Percentiles rank a stretch among this genome's conserved stretches.
Conservation (phyloP, 2,113 vertebrate genomes). For the Phalacrocorax aristotelis region DNA sequence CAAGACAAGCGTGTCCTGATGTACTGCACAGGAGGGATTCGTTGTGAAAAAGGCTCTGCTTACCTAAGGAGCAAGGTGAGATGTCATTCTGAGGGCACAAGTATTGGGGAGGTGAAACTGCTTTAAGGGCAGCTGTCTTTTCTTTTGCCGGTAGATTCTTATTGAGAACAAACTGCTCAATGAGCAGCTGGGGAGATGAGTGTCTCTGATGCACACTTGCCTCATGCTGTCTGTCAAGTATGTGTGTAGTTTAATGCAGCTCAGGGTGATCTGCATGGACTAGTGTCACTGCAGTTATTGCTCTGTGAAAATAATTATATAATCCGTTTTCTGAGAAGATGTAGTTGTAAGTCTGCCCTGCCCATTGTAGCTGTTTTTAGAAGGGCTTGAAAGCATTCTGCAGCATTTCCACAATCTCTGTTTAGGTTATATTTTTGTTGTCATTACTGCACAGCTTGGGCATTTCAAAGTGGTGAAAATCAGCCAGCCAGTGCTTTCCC, state of each 20-base stretch:
- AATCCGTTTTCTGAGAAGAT: not conserved
- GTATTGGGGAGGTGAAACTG: not conserved
- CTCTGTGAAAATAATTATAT: not conserved
- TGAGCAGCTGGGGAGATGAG: not conserved
- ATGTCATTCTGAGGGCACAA: not conserved
- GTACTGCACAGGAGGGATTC: slow-evolving; percentile 98
- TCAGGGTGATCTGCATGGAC: not conserved
- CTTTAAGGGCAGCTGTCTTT: not conserved
- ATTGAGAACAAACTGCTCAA: not conserved
- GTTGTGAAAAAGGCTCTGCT: slow-evolving; percentile 93
- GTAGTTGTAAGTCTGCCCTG: not conserved
- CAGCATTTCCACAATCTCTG: not conserved
- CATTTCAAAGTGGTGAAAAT: not conserved
- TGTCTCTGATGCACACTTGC: not conserved
- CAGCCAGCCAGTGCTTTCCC: not conserved
- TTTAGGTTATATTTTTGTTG: not conserved
- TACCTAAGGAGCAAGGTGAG: slow-evolving; percentile 92
- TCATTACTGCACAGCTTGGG: not conserved
- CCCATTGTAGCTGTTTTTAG: not conserved
- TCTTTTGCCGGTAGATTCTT: not conserved
- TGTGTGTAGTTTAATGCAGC: not conserved
- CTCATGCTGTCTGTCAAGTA: not conserved
- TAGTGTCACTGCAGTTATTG: not conserved
- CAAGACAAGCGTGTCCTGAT: slow-evolving; percentile 90
- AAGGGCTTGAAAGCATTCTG: not conserved